Conservation (phyloP, 2,888 invertebrate genomes). For the Craniophora ligustri region DNA sequence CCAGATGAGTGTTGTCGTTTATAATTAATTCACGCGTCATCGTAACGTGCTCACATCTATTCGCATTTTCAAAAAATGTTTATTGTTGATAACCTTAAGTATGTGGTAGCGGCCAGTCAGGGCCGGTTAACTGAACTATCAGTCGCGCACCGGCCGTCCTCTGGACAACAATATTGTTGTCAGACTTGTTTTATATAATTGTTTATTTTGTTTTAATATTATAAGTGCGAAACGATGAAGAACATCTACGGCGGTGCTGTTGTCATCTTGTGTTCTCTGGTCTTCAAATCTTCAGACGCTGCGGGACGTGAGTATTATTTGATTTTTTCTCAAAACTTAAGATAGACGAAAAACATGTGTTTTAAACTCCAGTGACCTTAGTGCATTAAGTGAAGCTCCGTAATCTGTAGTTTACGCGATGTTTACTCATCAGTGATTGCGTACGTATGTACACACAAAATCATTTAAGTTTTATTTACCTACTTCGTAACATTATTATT, state of each 20-base stretch:
- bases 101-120: slow-evolving; percentile 65
- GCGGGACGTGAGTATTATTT: slow-evolving; percentile 65
- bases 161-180: slow-evolving; percentile 57
- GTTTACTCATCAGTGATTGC: slow-evolving; percentile 26
- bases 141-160: slow-evolving; percentile 69
- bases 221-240: slow-evolving; percentile 60
- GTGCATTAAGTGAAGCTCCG: slow-evolving; percentile 52
- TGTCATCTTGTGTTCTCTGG: slow-evolving; percentile 52
- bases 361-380: slow-evolving; percentile 58
- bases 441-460: slow-evolving; percentile 17
- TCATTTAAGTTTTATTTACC: slow-evolving; percentile 10
- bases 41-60: slow-evolving; percentile 44
- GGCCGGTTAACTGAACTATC: slow-evolving; percentile 66
- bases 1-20: slow-evolving; percentile 43
- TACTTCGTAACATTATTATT: slow-evolving; percentile 14
- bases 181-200: slow-evolving; percentile 45
- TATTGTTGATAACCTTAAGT: slow-evolving; percentile 77
- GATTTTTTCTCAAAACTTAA: slow-evolving; percentile 17
- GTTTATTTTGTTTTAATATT: slow-evolving; percentile 39
- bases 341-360: slow-evolving; percentile 25
- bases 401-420: slow-evolving; percentile 37
- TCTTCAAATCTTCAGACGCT: slow-evolving; percentile 51
- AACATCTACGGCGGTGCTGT: slow-evolving; percentile 48
- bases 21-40: slow-evolving; percentile 58
- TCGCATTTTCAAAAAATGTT: slow-evolving; percentile 65